These are phyloP conservation scores for Drosophila arawakana DNA, from an alignment of 1,140 invertebrate species.

Conservation along the genomic window DNA sequence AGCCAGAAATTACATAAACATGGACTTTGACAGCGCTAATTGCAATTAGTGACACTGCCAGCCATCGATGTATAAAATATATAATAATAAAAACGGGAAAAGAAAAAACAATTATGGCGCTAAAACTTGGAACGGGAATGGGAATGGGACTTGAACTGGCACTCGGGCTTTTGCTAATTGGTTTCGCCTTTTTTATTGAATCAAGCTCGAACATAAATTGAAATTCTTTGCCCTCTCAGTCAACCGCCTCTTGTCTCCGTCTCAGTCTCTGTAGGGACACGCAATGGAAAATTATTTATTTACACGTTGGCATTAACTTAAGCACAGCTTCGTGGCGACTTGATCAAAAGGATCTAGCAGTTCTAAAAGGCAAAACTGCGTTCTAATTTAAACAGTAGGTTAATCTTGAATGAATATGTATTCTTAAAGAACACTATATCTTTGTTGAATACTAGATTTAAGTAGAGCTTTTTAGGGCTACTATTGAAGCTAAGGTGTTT, in stretches of 20 bases:
- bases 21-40: slow-evolving; percentile 71
- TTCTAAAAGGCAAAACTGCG: too few relatives aligned
- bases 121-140: slow-evolving; percentile 11
- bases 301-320: too few relatives aligned
- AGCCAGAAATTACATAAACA: slow-evolving; percentile 57
- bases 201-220: slow-evolving; percentile 56
- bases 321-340: too few relatives aligned
- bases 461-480: too few relatives aligned
- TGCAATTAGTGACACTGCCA: slow-evolving; percentile 63
- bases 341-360: too few relatives aligned
- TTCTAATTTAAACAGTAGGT: too few relatives aligned
- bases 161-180: slow-evolving; percentile 62
- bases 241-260: too few relatives aligned
- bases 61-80: slow-evolving; percentile 19
- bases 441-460: too few relatives aligned
- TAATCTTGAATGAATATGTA: too few relatives aligned
- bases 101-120: slow-evolving; percentile 71
- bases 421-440: too few relatives aligned
- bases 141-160: slow-evolving; percentile 28
- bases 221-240: slow-evolving; percentile 39
- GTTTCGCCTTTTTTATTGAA: slow-evolving; percentile 72
- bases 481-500: too few relatives aligned
- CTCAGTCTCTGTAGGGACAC: neutral
- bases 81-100: slow-evolving; percentile 10
- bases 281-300: slow-evolving; percentile 38